These are phyloP conservation scores for Myrmecobius fasciatus DNA, from an alignment of 2,113 vertebrate genomes.

Conservation along the genomic window DNA sequence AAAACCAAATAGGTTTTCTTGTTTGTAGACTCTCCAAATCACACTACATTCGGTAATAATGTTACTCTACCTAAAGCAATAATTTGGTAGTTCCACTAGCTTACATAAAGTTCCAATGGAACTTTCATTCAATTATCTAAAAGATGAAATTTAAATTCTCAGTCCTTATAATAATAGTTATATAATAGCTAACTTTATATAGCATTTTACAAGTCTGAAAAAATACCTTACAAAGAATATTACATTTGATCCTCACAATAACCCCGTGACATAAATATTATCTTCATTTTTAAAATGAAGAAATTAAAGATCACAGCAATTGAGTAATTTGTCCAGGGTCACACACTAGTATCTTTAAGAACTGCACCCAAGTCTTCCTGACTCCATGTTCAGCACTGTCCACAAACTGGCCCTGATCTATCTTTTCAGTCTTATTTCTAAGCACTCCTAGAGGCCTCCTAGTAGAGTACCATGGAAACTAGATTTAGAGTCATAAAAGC, in stretches of 20 bases:
- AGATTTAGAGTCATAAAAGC: not conserved
- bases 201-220: not conserved
- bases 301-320: not conserved
- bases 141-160: not conserved
- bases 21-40: not conserved
- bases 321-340: not conserved
- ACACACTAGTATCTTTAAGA: not conserved
- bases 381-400: not conserved
- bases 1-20: not conserved
- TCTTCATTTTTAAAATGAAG: not conserved
- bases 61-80: not conserved
- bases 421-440: not conserved
- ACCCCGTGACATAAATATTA: not conserved
- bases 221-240: not conserved
- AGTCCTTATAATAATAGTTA: not conserved
- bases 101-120: not conserved
- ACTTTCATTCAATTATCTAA: not conserved
- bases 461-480: not conserved
- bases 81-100: not conserved
- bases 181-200: not conserved
- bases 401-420: not conserved
- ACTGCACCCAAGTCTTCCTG: not conserved
- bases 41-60: not conserved
- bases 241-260: not conserved
- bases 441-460: not conserved